phyloP scores from a whole-genome alignment of 2,113 vertebrate species.

The Stegastes partitus region DNA sequence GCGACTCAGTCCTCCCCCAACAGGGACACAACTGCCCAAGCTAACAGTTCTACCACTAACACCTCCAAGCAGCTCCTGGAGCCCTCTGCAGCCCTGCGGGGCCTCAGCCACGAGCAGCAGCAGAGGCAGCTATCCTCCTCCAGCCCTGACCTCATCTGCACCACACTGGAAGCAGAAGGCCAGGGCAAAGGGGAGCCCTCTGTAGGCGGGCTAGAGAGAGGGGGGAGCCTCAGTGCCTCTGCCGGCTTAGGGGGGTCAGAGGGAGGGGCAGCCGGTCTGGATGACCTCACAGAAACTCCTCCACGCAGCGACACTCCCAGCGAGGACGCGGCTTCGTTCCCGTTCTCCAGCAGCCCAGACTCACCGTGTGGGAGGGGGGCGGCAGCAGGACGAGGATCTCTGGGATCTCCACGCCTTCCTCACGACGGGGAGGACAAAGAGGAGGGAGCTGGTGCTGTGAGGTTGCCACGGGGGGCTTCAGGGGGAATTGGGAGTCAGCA shows the following conservation, averaged over 20 bases:
- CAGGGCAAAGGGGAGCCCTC: conserved; percentile 77
- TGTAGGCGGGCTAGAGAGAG: conserved; percentile 72
- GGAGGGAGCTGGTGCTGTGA: conserved; percentile 78
- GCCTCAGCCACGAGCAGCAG: conserved; percentile 88
- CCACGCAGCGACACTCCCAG: conserved; percentile 88
- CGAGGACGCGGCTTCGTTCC: conserved; percentile 89
- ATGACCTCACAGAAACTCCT: conserved; percentile 84
- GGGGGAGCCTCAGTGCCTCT: conserved; percentile 80
- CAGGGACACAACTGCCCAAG: conserved; percentile 57
- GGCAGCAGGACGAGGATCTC: conserved; percentile 78
- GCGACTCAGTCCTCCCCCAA: conserved; percentile 81
- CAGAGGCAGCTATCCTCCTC: conserved; percentile 91
- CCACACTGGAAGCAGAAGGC: conserved; percentile 85
- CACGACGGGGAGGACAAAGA: conserved; percentile 86
- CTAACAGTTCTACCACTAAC: conserved; percentile 56
- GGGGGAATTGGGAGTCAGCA: conserved; percentile 85
- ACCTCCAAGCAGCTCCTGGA: conserved; percentile 85
- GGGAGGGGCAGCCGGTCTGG: conserved; percentile 73
- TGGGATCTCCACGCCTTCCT: conserved; percentile 80
- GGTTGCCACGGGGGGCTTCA: conserved; percentile 80
- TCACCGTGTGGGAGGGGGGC: conserved; percentile 88
- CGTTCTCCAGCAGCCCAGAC: conserved; percentile 92
- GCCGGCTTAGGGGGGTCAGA: conserved; percentile 78
- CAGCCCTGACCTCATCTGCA: conserved; percentile 93
- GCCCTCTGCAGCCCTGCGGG: conserved; percentile 84